Percentiles rank a stretch among this genome's conserved stretches.
Conservation (phyloP, 2,113 vertebrate genomes). For the Greenwoodochromis staneri region DNA sequence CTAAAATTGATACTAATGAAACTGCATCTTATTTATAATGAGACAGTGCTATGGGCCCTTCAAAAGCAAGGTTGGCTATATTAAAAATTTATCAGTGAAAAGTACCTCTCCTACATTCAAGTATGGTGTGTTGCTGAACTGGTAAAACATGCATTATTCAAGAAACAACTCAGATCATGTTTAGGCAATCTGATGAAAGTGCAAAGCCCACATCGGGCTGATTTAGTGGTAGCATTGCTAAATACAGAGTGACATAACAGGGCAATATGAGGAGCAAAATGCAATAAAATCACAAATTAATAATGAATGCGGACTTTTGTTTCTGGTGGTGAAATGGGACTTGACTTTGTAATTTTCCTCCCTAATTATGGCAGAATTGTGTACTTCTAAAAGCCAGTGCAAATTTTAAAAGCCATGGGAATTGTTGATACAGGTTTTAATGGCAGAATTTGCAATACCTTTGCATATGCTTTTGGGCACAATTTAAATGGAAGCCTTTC, state of each 20-base stretch:
- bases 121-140: constrained; percentile 9
- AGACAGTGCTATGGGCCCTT: neutral
- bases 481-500: constrained; percentile 49
- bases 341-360: constrained; percentile 33
- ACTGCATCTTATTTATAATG: constrained; percentile 32
- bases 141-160: constrained; percentile 34
- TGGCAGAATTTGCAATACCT: constrained; percentile 28
- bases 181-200: constrained; percentile 19
- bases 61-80: neutral
- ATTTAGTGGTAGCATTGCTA: constrained; percentile 6
- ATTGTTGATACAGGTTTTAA: constrained; percentile 47
- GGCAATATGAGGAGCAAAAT: constrained; percentile 8
- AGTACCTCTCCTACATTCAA: neutral
- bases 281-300: constrained; percentile 23
- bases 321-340: constrained; percentile 29
- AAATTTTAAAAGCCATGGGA: constrained; percentile 45
- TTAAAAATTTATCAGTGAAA: constrained; percentile 28
- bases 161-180: constrained; percentile 22
- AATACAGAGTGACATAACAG: constrained; percentile 36
- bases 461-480: constrained; percentile 41
- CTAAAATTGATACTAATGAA: constrained; percentile 29
- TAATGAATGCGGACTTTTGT: constrained; percentile 36
- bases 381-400: constrained; percentile 47
- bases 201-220: neutral
- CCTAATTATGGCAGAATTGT: constrained; percentile 34